A percentile compares a stretch with the other conserved stretches of the same genome.
Evolutionary conservation across 1,140 invertebrate species (phyloP).

Genomic region (Rhynchophorus ferrugineus): DNA sequence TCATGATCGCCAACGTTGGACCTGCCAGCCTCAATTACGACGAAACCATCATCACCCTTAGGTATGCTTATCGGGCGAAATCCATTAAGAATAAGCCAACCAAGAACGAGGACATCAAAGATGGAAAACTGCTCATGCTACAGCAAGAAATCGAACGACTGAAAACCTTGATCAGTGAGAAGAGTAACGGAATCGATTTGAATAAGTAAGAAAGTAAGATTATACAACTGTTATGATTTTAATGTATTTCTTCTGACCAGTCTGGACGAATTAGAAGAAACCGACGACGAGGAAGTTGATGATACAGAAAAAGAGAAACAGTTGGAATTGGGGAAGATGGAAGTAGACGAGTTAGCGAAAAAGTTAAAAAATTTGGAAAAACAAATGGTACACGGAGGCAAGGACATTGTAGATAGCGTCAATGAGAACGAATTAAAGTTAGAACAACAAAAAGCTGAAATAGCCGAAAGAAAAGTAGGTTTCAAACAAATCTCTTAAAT

Average conservation of each 20-base stretch:
- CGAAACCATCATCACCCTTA: conserved; percentile 85
- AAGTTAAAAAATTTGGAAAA: conserved; percentile 70
- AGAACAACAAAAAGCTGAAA: conserved; percentile 69
- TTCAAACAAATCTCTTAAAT: too few relatives aligned
- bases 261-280: conserved; percentile 21
- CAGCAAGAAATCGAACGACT: conserved; percentile 38
- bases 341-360: conserved; percentile 41
- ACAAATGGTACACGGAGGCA: conserved; percentile 75
- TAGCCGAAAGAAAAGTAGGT: conserved; percentile 72
- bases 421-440: conserved; percentile 80
- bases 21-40: conserved; percentile 95
- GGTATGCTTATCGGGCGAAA: conserved; percentile 91
- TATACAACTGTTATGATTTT: neutral
- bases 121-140: conserved; percentile 35
- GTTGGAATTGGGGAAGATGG: conserved; percentile 37
- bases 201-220: conserved; percentile 5
- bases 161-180: conserved; percentile 35
- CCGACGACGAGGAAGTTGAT: conserved; percentile 28
- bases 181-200: conserved; percentile 30
- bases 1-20: conserved; percentile 95
- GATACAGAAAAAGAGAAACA: conserved; percentile 35
- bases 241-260: conserved; percentile 1
- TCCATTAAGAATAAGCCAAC: conserved; percentile 91
- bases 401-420: conserved; percentile 85
- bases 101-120: conserved; percentile 85